Conservation (phyloP, 1,140 invertebrate species). For the Drosophila asahinai region DNA sequence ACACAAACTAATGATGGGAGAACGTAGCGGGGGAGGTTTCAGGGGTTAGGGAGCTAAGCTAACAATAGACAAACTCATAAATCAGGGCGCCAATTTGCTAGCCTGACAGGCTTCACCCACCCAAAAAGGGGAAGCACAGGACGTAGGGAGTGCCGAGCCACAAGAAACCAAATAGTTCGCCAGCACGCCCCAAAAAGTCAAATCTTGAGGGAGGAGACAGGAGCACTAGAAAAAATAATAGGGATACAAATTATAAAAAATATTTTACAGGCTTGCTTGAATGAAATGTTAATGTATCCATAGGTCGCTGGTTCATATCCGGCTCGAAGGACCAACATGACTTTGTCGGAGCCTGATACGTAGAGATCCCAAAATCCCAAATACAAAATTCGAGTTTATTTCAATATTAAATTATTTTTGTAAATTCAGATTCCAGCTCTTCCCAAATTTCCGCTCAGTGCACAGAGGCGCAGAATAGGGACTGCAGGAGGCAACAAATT, state of each 20-base stretch:
- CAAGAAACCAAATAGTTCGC: conserved; percentile 61
- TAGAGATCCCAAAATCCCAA: too few relatives aligned
- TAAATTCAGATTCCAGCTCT: rapidly evolving
- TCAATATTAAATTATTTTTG: too few relatives aligned
- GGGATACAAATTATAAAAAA: neutral
- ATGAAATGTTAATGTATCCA: too few relatives aligned
- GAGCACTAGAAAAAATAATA: neutral
- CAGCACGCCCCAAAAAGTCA: conserved; percentile 45
- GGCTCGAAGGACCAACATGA: too few relatives aligned
- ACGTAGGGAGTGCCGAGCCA: conserved; percentile 15
- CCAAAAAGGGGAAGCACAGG: conserved; percentile 28
- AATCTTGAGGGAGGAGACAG: conserved; percentile 13
- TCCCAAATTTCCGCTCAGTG: conserved; percentile 4
- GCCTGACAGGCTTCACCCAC: conserved; percentile 61
- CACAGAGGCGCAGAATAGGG: conserved; percentile 13
- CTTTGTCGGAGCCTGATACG: too few relatives aligned
- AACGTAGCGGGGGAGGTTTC: neutral
- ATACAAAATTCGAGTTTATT: too few relatives aligned
- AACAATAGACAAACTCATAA: conserved; percentile 81
- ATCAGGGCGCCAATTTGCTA: conserved; percentile 80
- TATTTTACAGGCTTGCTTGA: too few relatives aligned
- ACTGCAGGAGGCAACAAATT: conserved; percentile 66
- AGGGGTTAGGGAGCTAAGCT: conserved; percentile 11
- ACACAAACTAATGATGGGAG: conserved; percentile 67
- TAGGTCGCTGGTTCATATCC: too few relatives aligned